Percentiles rank a stretch among this genome's conserved stretches.
Conservation (phyloP, 1,140 invertebrate species). For the Trichoplusia ni region DNA sequence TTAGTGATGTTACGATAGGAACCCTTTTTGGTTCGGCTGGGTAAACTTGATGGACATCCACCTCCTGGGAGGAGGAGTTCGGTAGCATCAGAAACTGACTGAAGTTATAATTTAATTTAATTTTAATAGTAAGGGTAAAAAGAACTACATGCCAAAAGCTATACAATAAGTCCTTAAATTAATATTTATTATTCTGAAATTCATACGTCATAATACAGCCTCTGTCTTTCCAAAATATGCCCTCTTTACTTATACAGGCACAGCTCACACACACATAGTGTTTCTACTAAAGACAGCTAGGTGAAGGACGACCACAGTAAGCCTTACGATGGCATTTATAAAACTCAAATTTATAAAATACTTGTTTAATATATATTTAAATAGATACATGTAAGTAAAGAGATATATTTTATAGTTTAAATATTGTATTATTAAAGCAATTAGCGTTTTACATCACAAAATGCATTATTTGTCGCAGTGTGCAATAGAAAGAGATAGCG, state of each 20-base stretch:
- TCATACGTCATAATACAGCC: no score
- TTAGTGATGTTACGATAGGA: no score
- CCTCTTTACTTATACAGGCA: conserved; percentile 8
- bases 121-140: no score
- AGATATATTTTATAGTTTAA: conserved; percentile 20
- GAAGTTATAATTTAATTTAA: no score
- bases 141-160: no score
- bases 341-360: neutral
- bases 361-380: conserved; percentile 2
- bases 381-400: conserved; percentile 14
- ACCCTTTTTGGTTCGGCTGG: no score
- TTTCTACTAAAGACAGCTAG: conserved; percentile 8
- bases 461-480: neutral
- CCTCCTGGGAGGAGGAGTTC: no score
- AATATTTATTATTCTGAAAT: no score
- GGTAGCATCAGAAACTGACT: no score
- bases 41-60: no score
- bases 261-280: neutral
- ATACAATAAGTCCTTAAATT: no score
- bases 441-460: neutral
- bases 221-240: conserved; percentile 26
- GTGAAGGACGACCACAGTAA: conserved; percentile 22
- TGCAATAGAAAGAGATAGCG: neutral
- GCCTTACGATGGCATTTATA: conserved; percentile 6
- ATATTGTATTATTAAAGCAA: conserved; percentile 19